Evolutionary conservation across 2,888 invertebrate genomes (phyloP).

Genomic region (Phania funesta): DNA sequence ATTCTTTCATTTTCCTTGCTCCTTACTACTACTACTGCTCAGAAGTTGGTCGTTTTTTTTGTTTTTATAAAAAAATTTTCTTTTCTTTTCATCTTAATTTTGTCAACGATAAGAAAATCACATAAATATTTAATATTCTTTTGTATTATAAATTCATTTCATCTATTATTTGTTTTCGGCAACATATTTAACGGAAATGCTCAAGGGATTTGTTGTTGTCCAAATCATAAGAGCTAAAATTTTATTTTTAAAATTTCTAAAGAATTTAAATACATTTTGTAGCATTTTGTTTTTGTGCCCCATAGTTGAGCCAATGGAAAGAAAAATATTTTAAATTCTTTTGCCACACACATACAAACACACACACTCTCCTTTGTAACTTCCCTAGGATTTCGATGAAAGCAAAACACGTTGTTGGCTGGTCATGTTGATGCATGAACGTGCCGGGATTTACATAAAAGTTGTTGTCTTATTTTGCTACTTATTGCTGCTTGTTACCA

Average conservation of each 20-base stretch:
- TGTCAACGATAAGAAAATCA: slow-evolving; percentile 1
- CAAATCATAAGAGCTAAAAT: background rate
- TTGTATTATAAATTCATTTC: slow-evolving; percentile 22
- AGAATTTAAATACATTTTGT: background rate
- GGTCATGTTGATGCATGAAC: slow-evolving; percentile 24
- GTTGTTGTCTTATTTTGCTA: background rate
- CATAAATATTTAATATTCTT: slow-evolving; percentile 29
- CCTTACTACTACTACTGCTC: no score
- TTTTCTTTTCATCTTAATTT: background rate
- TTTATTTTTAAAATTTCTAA: background rate
- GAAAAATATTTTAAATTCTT: slow-evolving; percentile 30
- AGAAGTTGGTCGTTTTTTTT: background rate
- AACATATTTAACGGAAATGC: slow-evolving; percentile 49
- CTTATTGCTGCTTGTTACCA: background rate
- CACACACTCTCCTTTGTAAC: background rate
- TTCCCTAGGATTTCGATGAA: background rate
- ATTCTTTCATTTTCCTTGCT: no score
- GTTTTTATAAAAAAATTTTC: background rate
- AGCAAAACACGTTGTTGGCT: background rate
- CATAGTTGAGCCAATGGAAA: slow-evolving; percentile 31
- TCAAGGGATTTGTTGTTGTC: slow-evolving; percentile 27
- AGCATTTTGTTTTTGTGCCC: background rate
- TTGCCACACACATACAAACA: background rate
- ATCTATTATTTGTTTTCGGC: slow-evolving; percentile 32
- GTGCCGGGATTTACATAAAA: slow-evolving; percentile 51